These are phyloP conservation scores for Melieria picta DNA, from an alignment of 2,888 invertebrate species.

Conservation along the genomic window DNA sequence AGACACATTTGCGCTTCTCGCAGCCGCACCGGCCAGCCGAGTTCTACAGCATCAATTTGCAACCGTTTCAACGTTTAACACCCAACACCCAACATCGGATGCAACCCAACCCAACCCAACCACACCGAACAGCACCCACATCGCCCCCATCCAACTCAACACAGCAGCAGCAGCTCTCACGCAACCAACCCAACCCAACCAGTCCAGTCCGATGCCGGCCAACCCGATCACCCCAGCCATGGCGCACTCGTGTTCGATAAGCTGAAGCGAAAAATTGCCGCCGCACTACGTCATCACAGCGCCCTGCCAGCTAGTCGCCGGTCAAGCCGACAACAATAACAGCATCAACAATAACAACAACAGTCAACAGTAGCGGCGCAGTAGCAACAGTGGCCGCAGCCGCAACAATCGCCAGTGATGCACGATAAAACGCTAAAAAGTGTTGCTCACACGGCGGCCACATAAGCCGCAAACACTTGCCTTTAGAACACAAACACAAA, in stretches of 20 bases:
- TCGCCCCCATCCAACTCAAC: background rate
- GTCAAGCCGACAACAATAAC: background rate
- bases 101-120: slow-evolving; percentile 10
- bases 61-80: background rate
- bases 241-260: slow-evolving; percentile 6
- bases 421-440: slow-evolving; percentile 32
- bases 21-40: too few species aligned
- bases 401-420: slow-evolving; percentile 14
- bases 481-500: background rate
- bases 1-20: too few species aligned
- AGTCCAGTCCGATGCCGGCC: background rate
- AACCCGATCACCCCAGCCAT: background rate
- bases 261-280: background rate
- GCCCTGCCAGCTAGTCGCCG: background rate
- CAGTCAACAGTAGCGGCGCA: background rate
- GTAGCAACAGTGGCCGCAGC: background rate
- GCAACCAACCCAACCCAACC: background rate
- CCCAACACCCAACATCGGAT: background rate
- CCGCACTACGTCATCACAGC: background rate
- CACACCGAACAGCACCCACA: background rate
- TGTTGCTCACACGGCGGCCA: background rate
- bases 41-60: too few species aligned
- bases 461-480: background rate
- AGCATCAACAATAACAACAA: background rate
- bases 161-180: background rate